Base-by-base conservation (phyloP, 2,888 invertebrate species). In the Dolichopus griseipennis region DNA sequence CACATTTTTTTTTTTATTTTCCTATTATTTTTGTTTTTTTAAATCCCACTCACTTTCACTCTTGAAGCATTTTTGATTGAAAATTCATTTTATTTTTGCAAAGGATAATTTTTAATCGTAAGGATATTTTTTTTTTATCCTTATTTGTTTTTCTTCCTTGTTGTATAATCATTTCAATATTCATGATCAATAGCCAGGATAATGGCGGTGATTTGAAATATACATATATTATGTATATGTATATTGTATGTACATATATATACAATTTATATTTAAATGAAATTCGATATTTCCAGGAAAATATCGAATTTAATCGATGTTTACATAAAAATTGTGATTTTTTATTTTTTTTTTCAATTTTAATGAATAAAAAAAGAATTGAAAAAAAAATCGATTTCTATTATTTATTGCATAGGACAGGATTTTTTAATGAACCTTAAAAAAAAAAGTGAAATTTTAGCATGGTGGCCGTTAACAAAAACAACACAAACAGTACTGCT, bases 301-400 rank as follows among this genome's bases (percentile, higher is more conserved):
- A 52, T 52, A 52, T 52, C 52, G 52, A 52, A 52, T 52, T 52
- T 52, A 52, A 52, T 52, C n/a, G 52, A 52, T 52, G 52, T 52
- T 52, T 52, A 52, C 52, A 52, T 52, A 52, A 52, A 52, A 52
- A 52, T 18, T 15, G n/a, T 52, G 41, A 12, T 15, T 41, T 52
- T 52, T 52, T 52, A n/a, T 52, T 52, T 52, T 52, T 9, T 52
- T 52, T 52, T 52, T 12, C 2, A 18, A 12, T 52, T 52, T 52
- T 6, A 52, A 52, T 52, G 15, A 52, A 37, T 8, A 37, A 37
- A 37, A 27, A 27, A 27, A 27, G 27, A 27, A 27, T 5, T 41
- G 15, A 7, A 12, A 41, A 41, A 41, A 41, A 41, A 41, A 41
- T 41, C 12, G 8, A 41, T 41, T 9, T 12, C 41, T 41, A 6